Conservation (phyloP, 2,797 vertebrate genomes). For the Momotus momota region DNA sequence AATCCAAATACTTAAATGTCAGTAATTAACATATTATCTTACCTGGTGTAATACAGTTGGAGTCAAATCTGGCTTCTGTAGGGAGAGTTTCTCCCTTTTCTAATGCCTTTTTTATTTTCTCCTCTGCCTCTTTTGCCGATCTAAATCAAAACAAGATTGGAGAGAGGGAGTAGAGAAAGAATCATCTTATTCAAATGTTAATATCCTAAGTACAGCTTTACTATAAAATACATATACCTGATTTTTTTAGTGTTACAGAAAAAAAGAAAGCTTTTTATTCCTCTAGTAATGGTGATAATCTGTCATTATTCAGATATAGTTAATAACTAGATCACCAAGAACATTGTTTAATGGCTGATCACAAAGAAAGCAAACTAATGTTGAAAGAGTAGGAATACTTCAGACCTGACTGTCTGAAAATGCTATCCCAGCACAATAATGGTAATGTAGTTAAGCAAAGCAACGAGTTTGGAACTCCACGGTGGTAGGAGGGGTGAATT, state of each 20-base stretch:
- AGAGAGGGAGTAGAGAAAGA: neutral
- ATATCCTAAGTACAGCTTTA: neutral
- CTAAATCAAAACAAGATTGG: slow-evolving; percentile 73
- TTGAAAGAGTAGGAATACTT: neutral
- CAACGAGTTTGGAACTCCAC: neutral
- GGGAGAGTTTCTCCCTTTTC: slow-evolving; percentile 97
- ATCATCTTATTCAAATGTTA: neutral
- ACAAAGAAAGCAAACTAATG: neutral
- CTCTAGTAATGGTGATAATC: neutral
- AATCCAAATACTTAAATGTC: neutral
- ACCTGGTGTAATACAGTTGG: slow-evolving; percentile 99
- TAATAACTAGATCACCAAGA: neutral
- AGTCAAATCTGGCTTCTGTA: slow-evolving; percentile 96
- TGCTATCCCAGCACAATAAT: neutral
- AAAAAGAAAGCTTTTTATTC: neutral
- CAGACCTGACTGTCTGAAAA: neutral
- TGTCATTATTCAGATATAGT: neutral
- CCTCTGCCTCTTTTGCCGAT: slow-evolving; percentile 98
- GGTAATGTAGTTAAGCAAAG: neutral
- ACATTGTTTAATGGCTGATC: neutral
- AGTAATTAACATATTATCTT: neutral
- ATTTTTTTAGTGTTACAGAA: neutral
- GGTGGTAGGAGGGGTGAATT: neutral
- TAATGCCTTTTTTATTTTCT: slow-evolving; percentile 97
- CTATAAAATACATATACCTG: neutral